These are phyloP conservation scores for Pyrrhosoma nymphula DNA, from an alignment of 2,888 invertebrate species.

Conservation along the genomic window DNA sequence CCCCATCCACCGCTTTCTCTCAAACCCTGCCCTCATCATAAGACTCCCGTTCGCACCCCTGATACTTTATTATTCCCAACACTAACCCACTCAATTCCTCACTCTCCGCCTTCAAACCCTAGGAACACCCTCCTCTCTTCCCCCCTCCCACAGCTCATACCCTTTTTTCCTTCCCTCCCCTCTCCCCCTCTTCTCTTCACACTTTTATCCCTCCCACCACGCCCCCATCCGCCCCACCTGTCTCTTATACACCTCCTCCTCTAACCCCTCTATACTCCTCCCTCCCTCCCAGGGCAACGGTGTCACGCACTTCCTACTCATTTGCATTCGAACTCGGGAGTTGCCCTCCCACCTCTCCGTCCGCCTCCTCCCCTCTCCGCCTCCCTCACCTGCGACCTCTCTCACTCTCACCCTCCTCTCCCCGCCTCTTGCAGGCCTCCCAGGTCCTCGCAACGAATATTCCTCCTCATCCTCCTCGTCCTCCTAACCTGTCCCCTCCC, in stretches of 20 bases:
- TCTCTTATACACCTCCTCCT: too few species aligned
- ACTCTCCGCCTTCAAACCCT: neutral
- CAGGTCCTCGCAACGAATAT: neutral
- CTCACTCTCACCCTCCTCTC: neutral
- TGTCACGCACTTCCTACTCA: conserved; percentile 59
- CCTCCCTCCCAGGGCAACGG: neutral
- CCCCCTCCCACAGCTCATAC: neutral
- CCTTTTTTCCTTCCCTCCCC: neutral
- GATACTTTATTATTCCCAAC: neutral
- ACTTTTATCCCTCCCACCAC: neutral
- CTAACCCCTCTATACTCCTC: neutral
- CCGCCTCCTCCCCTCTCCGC: neutral
- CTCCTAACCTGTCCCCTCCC: neutral
- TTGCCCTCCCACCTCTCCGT: neutral
- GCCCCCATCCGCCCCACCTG: too few species aligned
- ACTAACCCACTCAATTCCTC: neutral
- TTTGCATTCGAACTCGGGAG: conserved; percentile 57
- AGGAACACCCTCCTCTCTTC: neutral
- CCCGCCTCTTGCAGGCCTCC: neutral
- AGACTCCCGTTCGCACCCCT: neutral
- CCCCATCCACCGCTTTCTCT: neutral
- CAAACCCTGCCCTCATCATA: neutral
- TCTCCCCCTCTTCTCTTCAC: neutral
- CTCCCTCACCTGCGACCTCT: neutral
- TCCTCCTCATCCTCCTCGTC: neutral